phyloP scores from a whole-genome alignment of 1,140 invertebrate genomes.

The Drosophila rufa region DNA sequence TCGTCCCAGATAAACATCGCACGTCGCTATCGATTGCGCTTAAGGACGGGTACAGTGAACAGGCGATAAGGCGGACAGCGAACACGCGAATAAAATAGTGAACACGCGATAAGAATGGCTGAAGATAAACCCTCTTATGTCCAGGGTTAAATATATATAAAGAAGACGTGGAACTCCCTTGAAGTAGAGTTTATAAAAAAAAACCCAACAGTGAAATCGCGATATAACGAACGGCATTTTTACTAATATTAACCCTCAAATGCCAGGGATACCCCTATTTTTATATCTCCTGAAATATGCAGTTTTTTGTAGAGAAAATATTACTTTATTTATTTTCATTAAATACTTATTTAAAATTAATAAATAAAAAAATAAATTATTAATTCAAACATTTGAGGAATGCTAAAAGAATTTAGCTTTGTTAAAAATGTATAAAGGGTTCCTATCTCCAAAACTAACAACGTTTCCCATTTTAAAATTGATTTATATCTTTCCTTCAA shows the following conservation, averaged over 20 bases:
- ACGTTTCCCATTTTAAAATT: no score
- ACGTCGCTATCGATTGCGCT: conserved; percentile 33
- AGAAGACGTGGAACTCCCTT: neutral
- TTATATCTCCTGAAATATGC: neutral
- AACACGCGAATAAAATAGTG: neutral
- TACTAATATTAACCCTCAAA: neutral
- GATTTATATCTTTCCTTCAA: no score
- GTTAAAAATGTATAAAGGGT: no score
- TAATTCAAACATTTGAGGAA: neutral
- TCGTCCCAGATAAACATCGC: conserved; percentile 30
- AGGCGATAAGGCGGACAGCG: conserved; percentile 8
- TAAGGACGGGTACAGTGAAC: conserved; percentile 26
- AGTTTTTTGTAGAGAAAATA: no score
- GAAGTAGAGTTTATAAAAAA: neutral
- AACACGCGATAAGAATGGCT: neutral
- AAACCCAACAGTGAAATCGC: neutral
- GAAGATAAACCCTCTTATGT: neutral
- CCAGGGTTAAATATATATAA: conserved; percentile 1
- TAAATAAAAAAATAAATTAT: neutral
- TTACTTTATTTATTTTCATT: neutral
- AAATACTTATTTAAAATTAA: neutral
- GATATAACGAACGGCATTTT: neutral
- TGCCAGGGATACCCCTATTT: neutral
- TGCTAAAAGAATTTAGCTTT: no score
- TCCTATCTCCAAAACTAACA: no score